Evolutionary conservation across 2,888 invertebrate species (phyloP), one percentile per base, ranked within the genome.

Genomic region (Iselma pallidipennis): DNA sequence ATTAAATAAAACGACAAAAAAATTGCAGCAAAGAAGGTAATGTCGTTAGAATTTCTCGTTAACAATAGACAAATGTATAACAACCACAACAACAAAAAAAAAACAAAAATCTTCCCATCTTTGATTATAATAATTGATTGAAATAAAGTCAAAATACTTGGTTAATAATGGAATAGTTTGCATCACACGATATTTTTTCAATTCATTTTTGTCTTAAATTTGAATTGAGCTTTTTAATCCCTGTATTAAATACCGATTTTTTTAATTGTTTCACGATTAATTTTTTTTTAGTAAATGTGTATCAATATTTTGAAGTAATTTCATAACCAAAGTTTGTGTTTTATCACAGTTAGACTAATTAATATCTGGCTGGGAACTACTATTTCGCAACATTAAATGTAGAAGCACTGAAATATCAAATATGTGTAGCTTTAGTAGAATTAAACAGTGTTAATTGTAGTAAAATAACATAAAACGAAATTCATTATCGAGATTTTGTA

Each of bases 361-460:
- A 52, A 55, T 63, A 59, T 59, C 49, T 56, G 63, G 53, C 57
- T 63, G 63, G 59, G 63, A 59, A 59, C 49, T n/a, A 59, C 14
- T 59, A 48, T 57, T 63, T 29, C 56, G 55, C 57, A 51, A 58
- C 48, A 62, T 62, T 58, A 55, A 42, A 62, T 55, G 58, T 63
- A 63, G 63, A 63, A 57, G 63, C 63, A 63, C 59, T 55, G 55
- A 67, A 63, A 65, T 65, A 68, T 64, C 61, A 66, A 61, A 61
- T 65, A 62, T 65, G 61, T 66, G 66, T 68, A 68, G 68, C 68
- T 68, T 68, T 65, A 65, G 59, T 66, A 68, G 68, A 56, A 57
- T 66, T 61, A 61, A 59, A 66, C 57, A 65, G 55, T 57, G 42
- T 57, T 63, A 61, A 21, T 56, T 60, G 58, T 54, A 63, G 63